phyloP scores from a whole-genome alignment of 2,888 invertebrate species.

The Chirona hameri region DNA sequence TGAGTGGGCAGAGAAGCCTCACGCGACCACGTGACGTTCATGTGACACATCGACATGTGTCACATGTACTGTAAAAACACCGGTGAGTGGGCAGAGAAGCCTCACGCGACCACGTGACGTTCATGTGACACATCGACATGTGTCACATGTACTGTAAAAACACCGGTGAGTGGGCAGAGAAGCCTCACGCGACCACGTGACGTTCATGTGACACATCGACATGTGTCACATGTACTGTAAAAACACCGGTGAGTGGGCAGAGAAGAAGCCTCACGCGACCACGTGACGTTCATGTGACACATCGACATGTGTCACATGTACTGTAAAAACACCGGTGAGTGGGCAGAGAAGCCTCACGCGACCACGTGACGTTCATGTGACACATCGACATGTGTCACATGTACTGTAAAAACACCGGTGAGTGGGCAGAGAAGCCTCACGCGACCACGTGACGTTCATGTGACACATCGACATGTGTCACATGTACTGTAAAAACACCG shows the following conservation, averaged over 20 bases:
- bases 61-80: background rate
- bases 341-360: background rate
- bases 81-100: background rate
- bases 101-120: too few relatives aligned
- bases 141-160: background rate
- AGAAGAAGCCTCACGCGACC: too few relatives aligned
- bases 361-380: too few relatives aligned
- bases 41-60: background rate
- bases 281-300: too few relatives aligned
- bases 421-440: background rate
- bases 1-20: background rate
- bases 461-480: background rate
- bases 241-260: background rate
- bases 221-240: background rate
- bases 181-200: too few relatives aligned
- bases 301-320: background rate
- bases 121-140: background rate
- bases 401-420: background rate
- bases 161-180: background rate
- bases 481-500: background rate
- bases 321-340: background rate
- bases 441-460: too few relatives aligned
- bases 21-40: too few relatives aligned
- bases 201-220: too few relatives aligned
- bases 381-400: background rate